phyloP scores from a whole-genome alignment of 64 coral and sea anemone genomes.

The Pocillopora verrucosa region DNA sequence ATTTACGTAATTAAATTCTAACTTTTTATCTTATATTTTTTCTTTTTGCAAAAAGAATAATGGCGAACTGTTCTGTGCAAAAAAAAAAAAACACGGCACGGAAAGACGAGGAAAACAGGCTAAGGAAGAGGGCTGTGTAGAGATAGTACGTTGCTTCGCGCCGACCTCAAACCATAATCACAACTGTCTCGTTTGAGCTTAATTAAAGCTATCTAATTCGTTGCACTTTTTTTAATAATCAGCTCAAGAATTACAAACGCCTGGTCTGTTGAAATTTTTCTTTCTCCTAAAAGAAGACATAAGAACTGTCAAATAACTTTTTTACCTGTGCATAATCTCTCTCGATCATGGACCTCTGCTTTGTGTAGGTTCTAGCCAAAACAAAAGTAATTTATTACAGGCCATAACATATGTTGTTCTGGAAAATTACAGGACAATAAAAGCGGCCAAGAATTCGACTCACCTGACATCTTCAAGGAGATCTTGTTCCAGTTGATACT shows the following conservation, averaged over 20 bases:
- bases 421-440: background rate
- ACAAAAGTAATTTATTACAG: constrained; percentile 3
- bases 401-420: background rate
- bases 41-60: no score
- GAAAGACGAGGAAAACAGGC: no score
- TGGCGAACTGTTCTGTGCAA: no score
- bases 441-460: background rate
- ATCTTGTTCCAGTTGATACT: constrained; percentile 89
- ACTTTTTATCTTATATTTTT: no score
- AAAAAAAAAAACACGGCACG: no score
- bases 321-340: constrained; percentile 86
- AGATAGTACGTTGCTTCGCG: no score
- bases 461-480: constrained; percentile 89
- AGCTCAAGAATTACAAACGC: background rate
- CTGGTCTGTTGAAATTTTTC: background rate
- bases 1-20: no score
- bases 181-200: background rate
- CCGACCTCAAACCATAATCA: no score
- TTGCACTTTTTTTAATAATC: background rate
- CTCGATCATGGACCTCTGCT: constrained; percentile 81
- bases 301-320: background rate
- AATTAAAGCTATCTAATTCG: background rate
- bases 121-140: no score
- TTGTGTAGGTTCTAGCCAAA: constrained; percentile 69
- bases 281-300: background rate